Base-by-base conservation (phyloP, 2,797 vertebrate genomes). In the Clarias fuscus region DNA sequence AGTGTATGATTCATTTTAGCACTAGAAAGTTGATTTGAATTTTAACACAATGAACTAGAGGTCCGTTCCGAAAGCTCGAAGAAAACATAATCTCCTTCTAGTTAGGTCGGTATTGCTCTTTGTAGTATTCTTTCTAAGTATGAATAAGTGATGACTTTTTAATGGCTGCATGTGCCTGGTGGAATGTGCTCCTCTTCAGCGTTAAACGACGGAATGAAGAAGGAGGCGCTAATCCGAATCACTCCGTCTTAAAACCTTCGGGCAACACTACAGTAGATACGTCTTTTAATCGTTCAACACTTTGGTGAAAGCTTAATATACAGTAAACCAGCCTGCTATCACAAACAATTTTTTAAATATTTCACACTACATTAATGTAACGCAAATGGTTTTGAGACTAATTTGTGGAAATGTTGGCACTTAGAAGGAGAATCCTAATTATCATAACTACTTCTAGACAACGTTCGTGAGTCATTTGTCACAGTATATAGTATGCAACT, bases 391-490 rank as follows among this genome's bases (percentile, higher is more conserved):
- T 24, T 33, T 40, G 33, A 64, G 33, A 62, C 20, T 43, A 62
- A 64, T 40, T 62, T 3, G 7, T 43, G 30, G 11, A 62, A 40
- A 65, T 11, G 20, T 24, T 5, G 2, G 37, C 58, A 86, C 84
- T 92, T 86, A 83, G 65, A 77, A 43, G 85, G 76, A 75, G 53
- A 14, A 30, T 88, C 85, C 18, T 88, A 89, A 90, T 92, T 88
- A 86, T 82, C 30, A 80, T 88, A 85, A 83, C 62, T 83, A 81
- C 92, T 81, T 75, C 78, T 72, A 86, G 85, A 75, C 89, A 91
- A 92, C 90, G 91, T 78, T 86, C 87, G 88, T 89, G 86, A 84
- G 82, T 37, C 58, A 65, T 61, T 65, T 43, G 83, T 89, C 82
- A 89, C 84, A 87, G 90, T 82, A 70, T 43, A 59, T 0, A 33